These are phyloP conservation scores for Myripristis murdjan DNA, from an alignment of 2,797 vertebrate genomes.

Conservation along the genomic window DNA sequence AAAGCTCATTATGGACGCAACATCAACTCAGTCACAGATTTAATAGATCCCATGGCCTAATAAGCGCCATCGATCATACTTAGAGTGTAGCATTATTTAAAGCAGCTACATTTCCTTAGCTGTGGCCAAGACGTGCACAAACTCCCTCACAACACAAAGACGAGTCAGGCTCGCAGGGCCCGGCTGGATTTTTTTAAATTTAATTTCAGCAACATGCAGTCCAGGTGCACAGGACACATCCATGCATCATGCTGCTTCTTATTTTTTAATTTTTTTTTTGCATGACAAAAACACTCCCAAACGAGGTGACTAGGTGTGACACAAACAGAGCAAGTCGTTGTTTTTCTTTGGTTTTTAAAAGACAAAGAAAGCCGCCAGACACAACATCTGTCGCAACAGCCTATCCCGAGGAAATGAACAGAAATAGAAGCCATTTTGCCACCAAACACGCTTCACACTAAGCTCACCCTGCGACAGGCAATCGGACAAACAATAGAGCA, in stretches of 20 bases:
- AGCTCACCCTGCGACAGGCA: conserved; percentile 1
- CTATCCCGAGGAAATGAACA: background rate
- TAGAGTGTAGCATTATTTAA: conserved; percentile 48
- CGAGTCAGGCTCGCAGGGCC: too few species aligned
- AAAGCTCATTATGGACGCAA: conserved; percentile 61
- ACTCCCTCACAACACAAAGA: conserved; percentile 9
- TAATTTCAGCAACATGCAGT: too few species aligned
- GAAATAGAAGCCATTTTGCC: conserved; percentile 1
- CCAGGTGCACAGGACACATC: too few species aligned
- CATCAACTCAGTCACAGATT: conserved; percentile 64
- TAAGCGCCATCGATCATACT: conserved; percentile 61
- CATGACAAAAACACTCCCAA: too few species aligned
- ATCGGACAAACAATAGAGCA: conserved; percentile 41
- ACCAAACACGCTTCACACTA: background rate
- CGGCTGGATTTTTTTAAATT: conserved; percentile 63
- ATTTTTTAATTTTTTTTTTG: too few species aligned
- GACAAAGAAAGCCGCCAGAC: too few species aligned
- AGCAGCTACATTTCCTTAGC: conserved; percentile 18
- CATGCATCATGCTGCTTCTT: too few species aligned
- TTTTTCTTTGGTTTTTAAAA: too few species aligned
- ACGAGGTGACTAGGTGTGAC: too few species aligned
- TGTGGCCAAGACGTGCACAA: background rate
- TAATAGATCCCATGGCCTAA: conserved; percentile 56
- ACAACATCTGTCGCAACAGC: too few species aligned
- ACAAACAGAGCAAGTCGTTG: too few species aligned